Evolutionary conservation across 2,113 vertebrate genomes (phyloP).

Genomic region (Nansenia antarctica): DNA sequence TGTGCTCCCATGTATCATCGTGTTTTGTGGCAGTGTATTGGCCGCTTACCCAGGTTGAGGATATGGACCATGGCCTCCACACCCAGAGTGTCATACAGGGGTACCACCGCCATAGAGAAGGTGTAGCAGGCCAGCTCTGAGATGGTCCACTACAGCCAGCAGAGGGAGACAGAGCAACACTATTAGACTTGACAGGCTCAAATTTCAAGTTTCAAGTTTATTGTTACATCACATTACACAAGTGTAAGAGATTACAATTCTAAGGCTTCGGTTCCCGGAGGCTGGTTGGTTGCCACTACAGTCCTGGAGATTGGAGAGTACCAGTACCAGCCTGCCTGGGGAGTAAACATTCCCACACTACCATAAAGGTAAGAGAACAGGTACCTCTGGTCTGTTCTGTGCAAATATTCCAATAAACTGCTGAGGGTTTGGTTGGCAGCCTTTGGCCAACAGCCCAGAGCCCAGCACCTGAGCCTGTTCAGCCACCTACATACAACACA

Average conservation of each 20-base stretch:
- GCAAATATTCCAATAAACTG: constrained; percentile 78
- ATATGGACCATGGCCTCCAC: constrained; percentile 79
- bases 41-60: constrained; percentile 71
- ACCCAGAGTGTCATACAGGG: constrained; percentile 79
- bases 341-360: not conserved
- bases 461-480: constrained; percentile 72
- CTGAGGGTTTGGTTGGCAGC: constrained; percentile 70
- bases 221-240: too few species aligned
- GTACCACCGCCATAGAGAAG: constrained; percentile 79
- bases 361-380: not conserved
- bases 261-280: too few species aligned
- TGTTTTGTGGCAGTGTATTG: not conserved
- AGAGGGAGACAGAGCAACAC: constrained; percentile 71
- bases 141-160: constrained; percentile 77
- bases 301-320: not conserved
- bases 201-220: too few species aligned
- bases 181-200: constrained; percentile 7
- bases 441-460: constrained; percentile 75
- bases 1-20: not conserved
- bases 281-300: not conserved
- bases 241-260: too few species aligned
- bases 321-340: not conserved
- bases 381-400: constrained; percentile 80
- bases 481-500: constrained; percentile 61
- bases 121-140: constrained; percentile 79